Evolutionary conservation across 1,140 invertebrate genomes (phyloP), one percentile per base, ranked within the genome.

Genomic region (Bombus sibiricus): DNA sequence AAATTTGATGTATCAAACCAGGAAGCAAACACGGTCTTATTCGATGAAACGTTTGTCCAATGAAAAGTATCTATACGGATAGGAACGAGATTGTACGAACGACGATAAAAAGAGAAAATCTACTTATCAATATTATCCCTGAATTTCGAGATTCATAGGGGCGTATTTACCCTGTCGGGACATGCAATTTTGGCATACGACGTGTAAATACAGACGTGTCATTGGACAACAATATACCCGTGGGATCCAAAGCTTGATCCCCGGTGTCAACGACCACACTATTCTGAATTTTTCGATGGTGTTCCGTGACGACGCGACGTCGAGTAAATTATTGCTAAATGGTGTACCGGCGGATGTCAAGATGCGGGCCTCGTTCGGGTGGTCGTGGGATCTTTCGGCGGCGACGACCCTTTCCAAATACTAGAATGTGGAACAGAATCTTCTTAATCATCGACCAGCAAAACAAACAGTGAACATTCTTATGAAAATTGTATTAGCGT

Each of bases 211-310:
- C 84, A 41, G 66, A 88, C 87, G 76, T 88, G 77, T 90, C 90
- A 93, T 94, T 92, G 90, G 87, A 92, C 81, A 91, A 95, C 94
- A 95, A 94, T 94, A 92, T 91, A 91, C 94, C 94, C 93, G 92
- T 94, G 92, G 93, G 92, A 92, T 78, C 74, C 66, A 43, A 41
- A 66, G 76, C 57, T 66, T 76, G 80, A 85, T 88, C 74, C 73
- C 32, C 88, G 79, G 83, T 90, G 89, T 93, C 91, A 92, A 88
- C 89, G 88, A 62, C 82, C 81, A 78, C 75, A 22, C 69, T 64
- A 81, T 73, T 78, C 64, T 71, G 82, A 66, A 88, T 85, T 86
- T 90, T 93, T 91, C 84, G 89, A 77, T 76, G 82, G 85, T 82
- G 88, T 92, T 92, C 74, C 78, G 87, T 90, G 89, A 88, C 88